Evolutionary conservation across 1,140 invertebrate genomes (phyloP), one percentile per base, ranked within the genome.

Genomic region (Drosophila nannoptera): DNA sequence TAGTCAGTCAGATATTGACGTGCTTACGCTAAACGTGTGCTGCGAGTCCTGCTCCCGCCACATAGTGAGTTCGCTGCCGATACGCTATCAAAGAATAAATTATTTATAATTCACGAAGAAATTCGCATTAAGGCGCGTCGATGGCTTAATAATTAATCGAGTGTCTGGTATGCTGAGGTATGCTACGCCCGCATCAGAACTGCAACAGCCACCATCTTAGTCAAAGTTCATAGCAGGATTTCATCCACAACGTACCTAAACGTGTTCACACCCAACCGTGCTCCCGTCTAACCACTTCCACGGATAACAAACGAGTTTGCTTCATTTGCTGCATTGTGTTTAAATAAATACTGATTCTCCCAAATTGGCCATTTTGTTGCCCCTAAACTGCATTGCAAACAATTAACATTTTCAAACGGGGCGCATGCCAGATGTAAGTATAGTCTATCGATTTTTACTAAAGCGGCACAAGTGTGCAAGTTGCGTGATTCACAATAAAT

Each of bases 401-500:
- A 68, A 63, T 63, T 61, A 33, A 55, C 55, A 43, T 54, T 56
- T 40, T 31, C 33, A 14, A 22, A 55, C 55, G 76, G 59, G 48
- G 32, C 45, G 50, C 69, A 78, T 75, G 74, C 63, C 66, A 81
- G 35, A 77, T 54, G 81, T 84, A 65, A 86, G 81, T 84, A 81
- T 66, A 69, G 46, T 45, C 59, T 86, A 86, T 86, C 62, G 81
- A 86, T 86, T 86, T 84, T 86, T 80, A 53, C 65, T 69, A 32
- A 59, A 43, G 12, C 32, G 33, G 35, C 32, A 40, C 56, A 42
- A 52, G 61, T 50, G 69, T 68, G 49, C 69, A 67, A 75, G 70
- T 86, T 82, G 81, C 81, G 81, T 86, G 81, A 86, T 86, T 86
- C 81, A 59, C 63, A 75, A 74, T 58, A 76, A 82, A 82, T 69